These are phyloP conservation scores for Onychorhynchus coronatus DNA, from an alignment of 2,113 vertebrate genomes.

Conservation along the genomic window DNA sequence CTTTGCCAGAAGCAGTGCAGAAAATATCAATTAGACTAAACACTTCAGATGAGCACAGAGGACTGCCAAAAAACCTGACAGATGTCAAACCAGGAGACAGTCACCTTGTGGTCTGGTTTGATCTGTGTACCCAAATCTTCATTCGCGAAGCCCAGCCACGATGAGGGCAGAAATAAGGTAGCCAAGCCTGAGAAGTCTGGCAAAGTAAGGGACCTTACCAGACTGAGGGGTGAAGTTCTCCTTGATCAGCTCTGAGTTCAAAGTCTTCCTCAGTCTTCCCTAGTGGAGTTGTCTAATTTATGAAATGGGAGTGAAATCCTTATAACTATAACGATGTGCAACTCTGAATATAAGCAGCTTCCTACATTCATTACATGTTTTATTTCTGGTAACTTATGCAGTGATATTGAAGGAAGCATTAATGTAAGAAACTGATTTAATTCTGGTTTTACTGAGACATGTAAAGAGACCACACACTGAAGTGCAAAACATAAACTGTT, in stretches of 20 bases:
- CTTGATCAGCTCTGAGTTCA: neutral
- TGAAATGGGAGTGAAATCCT: neutral
- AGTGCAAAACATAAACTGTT: neutral
- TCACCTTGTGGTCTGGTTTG: neutral
- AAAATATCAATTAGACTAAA: neutral
- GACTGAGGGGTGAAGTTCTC: neutral
- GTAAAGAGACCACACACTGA: neutral
- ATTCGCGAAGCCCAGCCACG: no score
- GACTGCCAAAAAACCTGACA: neutral
- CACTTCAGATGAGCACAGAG: neutral
- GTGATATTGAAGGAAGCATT: neutral
- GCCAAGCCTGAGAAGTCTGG: neutral
- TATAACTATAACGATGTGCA: fast-evolving
- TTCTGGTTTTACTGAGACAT: neutral
- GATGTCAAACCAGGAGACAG: neutral
- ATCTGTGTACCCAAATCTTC: no score
- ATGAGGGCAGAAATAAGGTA: neutral
- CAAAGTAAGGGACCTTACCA: neutral
- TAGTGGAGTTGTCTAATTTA: neutral
- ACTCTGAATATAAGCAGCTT: neutral
- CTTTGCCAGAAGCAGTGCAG: neutral
- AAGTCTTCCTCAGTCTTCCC: neutral
- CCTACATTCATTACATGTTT: neutral
- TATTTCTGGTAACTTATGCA: neutral
- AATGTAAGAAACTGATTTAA: neutral